Base-by-base conservation (phyloP, 2,797 vertebrate genomes). In the Artibeus jamaicensis region DNA sequence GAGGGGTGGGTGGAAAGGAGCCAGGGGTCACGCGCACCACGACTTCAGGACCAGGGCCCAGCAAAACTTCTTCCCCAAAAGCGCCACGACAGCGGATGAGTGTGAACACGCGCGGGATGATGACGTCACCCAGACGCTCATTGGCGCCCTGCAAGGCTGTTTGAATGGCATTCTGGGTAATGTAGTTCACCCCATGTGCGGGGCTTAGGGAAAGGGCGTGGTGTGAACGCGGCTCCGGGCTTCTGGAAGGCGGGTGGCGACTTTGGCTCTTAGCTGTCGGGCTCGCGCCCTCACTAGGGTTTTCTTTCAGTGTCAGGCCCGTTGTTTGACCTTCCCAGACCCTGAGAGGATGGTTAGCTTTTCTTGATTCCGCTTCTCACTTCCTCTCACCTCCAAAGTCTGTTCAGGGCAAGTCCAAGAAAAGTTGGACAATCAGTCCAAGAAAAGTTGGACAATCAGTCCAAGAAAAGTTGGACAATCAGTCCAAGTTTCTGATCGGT, bases 1-100 rank as follows among this genome's bases (percentile, higher is more conserved):
- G 76, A 86, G 15, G 44, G 44, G 24, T 65, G 55, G 76, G 48
- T 55, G 81, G 71, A 18, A 84, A 84, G 73, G 29, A 42, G 48
- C 42, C 37, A 53, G n/a, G 29, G 70, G 44, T 67, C 57, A 44
- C 88, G n/a, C 16, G 10, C 71, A 95, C 86, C 29, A 42, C 86
- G 50, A 22, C 91, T 83, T 97, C 94, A 84, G 70, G 22, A n/a
- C 78, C n/a, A 65, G 29, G 10, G 9, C 37, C 65, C 16, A 3
- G 3, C 6, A 2, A 65, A 85, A 96, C 89, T 93, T 93, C 89
- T 85, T 16, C 21, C 50, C 34, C 55, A 10, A n/a, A 21, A 91
- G 88, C 93, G 96, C 97, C 96, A 98, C 97, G 94, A 97, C 97
- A 96, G 37, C 97, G 78, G 37, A 22, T 1, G 29, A 95, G 32